Percentiles rank a stretch among this genome's conserved stretches.
Conservation (phyloP, 2,797 vertebrate genomes). For the Gymnothorax reevesii region DNA sequence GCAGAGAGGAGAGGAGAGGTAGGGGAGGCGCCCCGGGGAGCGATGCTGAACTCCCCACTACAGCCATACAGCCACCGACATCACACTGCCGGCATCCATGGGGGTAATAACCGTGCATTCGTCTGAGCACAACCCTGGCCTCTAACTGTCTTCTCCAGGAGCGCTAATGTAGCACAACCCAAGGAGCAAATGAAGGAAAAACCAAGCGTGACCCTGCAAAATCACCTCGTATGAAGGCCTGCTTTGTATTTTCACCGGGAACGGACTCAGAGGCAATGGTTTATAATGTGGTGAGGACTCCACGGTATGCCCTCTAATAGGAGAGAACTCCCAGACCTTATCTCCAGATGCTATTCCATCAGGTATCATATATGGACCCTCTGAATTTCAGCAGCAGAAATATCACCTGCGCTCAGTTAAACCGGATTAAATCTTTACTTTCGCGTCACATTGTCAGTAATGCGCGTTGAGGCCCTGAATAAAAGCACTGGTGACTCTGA, state of each 20-base stretch:
- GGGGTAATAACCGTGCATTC: neutral
- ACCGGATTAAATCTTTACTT: neutral
- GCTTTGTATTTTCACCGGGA: neutral
- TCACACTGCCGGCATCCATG: neutral
- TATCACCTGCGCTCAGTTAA: neutral
- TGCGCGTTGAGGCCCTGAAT: too few species aligned
- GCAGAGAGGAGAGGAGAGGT: neutral
- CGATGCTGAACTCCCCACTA: neutral
- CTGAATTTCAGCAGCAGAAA: neutral
- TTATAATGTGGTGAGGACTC: neutral
- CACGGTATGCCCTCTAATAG: neutral
- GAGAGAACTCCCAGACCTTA: neutral
- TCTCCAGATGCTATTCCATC: neutral
- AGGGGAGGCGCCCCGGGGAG: neutral
- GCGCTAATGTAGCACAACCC: neutral
- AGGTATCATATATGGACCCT: neutral
- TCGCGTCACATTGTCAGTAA: neutral
- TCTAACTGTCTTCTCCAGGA: neutral
- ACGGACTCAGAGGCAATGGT: neutral
- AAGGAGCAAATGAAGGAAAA: neutral
- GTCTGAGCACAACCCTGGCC: neutral
- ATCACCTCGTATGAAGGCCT: neutral
- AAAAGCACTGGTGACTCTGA: too few species aligned
- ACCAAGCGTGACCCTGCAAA: neutral
- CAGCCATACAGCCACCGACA: neutral